Base-by-base conservation (phyloP, 2,113 vertebrate genomes). In the Bungarus multicinctus region DNA sequence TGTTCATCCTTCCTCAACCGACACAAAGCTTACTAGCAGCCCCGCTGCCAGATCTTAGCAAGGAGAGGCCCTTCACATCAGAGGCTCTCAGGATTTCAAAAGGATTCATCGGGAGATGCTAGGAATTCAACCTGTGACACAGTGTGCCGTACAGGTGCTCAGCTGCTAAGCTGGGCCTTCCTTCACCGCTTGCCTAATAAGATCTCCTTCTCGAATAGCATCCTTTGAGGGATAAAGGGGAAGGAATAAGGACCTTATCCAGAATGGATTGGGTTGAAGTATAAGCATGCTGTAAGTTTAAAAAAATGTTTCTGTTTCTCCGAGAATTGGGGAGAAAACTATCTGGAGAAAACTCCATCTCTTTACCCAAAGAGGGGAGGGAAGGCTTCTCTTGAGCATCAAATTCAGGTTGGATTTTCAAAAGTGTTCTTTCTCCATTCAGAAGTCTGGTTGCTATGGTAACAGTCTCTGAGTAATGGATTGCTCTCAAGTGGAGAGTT, bases 401-500 rank as follows among this genome's bases (percentile, higher is more conserved):
- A 20, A 86, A 90, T 85, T 89, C 55, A 45, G 39, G 53, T 54
- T 55, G 30, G 60, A 16, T 86, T 90, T 90, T 50, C 45, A 39
- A 52, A 54, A 50, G 34, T 64, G 81, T 39, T 45, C 12, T 89
- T 69, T 58, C 74, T 39, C 55, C 60, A 45, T 64, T 34, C 30
- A 25, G 88, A 93, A 87, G 92, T 87, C n/a, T 1, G 20, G 47
- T 93, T 90, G 55, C 92, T 81, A 90, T 93, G 54, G 92, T 11
- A 69, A 93, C 89, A 9, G 89, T 93, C 89, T 27, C 34, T 2
- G 47, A 69, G 89, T 85, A 57, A 91, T 52, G n/a, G 64, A 60
- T 69, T 27, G 57, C 89, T 90, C 92, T 57, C 52, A 1, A 64
- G 89, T 23, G 57, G 55, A 52, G 55, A 47, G 11, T 52, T 64